phyloP scores from a whole-genome alignment of 2,888 invertebrate species.

The Chloroclysta siterata region DNA sequence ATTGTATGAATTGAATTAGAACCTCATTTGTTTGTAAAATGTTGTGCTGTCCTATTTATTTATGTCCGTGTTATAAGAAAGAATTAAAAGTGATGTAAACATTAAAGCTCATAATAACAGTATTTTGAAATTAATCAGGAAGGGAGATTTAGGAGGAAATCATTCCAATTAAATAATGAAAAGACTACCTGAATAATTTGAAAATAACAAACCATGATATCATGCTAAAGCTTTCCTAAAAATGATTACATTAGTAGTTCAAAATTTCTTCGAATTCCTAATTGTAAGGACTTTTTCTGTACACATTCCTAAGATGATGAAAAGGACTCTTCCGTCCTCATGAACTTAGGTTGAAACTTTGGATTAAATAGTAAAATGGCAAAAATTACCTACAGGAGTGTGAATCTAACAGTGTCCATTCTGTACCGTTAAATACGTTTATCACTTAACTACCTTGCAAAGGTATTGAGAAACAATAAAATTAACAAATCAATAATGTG shows the following conservation, averaged over 20 bases:
- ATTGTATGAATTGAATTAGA: slow-evolving; percentile 30
- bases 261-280: slow-evolving; percentile 77
- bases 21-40: slow-evolving; percentile 26
- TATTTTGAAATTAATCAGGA: slow-evolving; percentile 33
- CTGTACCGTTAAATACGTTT: slow-evolving; percentile 64
- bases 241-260: slow-evolving; percentile 70
- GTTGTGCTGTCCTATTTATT: slow-evolving; percentile 27
- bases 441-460: slow-evolving; percentile 74
- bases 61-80: slow-evolving; percentile 21
- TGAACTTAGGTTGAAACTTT: slow-evolving; percentile 38
- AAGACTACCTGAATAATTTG: slow-evolving; percentile 27
- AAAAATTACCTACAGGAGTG: slow-evolving; percentile 45
- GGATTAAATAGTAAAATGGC: slow-evolving; percentile 28
- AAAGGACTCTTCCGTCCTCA: slow-evolving; percentile 70
- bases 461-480: slow-evolving; percentile 80
- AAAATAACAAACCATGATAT: slow-evolving; percentile 58
- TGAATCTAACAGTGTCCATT: slow-evolving; percentile 68
- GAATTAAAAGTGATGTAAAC: slow-evolving; percentile 15
- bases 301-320: slow-evolving; percentile 62
- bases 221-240: slow-evolving; percentile 81
- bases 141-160: slow-evolving; percentile 3
- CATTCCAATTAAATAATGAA: background rate
- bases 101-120: slow-evolving; percentile 19
- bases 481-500: slow-evolving; percentile 40
- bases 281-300: slow-evolving; percentile 74